A percentile compares a stretch with the other conserved stretches of the same genome.
These are phyloP conservation scores for Yponomeuta cagnagella DNA, from an alignment of 2,888 invertebrate genomes.

Conservation along the genomic window DNA sequence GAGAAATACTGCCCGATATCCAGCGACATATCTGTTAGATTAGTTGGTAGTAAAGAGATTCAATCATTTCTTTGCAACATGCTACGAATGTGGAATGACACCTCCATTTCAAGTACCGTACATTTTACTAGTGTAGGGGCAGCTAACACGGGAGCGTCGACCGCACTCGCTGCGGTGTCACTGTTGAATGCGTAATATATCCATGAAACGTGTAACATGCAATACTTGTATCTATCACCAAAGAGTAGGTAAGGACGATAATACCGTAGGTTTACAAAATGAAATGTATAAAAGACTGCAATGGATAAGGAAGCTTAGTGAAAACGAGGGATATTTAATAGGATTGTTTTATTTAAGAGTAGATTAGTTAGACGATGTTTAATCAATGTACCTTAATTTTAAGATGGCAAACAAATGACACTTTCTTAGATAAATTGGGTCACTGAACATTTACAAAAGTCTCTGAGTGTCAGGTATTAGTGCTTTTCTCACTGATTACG, in stretches of 20 bases:
- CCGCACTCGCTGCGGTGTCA: neutral
- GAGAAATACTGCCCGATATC: conserved; percentile 3
- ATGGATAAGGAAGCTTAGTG: conserved; percentile 1
- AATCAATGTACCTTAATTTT: conserved; percentile 3
- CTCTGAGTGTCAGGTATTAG: neutral
- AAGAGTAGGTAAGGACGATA: neutral
- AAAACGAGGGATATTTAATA: neutral
- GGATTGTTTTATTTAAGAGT: neutral
- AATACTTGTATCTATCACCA: conserved; percentile 5
- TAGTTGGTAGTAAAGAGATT: neutral
- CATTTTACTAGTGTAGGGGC: too few species aligned
- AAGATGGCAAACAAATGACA: neutral
- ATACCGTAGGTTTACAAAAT: conserved; percentile 3
- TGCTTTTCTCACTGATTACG: too few species aligned
- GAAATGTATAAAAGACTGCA: conserved; percentile 8
- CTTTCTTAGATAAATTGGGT: neutral
- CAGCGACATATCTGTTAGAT: conserved; percentile 1
- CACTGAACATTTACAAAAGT: neutral
- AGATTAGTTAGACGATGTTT: neutral
- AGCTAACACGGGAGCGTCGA: too few species aligned
- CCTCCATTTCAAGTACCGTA: too few species aligned
- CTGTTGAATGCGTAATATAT: neutral
- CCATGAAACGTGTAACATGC: conserved; percentile 3
- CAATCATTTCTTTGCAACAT: too few species aligned
- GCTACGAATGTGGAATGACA: too few species aligned